Evolutionary conservation across 2,797 vertebrate species (phyloP).

Genomic region (Lerista edwardsae): DNA sequence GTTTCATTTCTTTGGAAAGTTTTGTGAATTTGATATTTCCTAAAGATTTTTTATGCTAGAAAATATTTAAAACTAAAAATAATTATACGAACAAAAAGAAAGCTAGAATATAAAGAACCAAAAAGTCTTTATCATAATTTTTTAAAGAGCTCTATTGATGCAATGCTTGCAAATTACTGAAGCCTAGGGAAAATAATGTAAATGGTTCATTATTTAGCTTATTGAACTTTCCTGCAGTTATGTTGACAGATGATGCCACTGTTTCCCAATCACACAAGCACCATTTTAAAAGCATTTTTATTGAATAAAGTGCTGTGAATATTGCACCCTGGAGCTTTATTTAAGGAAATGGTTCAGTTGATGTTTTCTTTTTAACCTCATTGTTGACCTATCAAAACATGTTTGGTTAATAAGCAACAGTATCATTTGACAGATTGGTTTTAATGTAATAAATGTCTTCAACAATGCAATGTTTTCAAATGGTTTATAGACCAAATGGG

Average conservation of each 20-base stretch:
- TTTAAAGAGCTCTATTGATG: constrained; percentile 83
- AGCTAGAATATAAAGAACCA: constrained; percentile 59
- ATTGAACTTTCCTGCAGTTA: constrained; percentile 80
- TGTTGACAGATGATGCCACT: constrained; percentile 80
- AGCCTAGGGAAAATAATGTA: constrained; percentile 81
- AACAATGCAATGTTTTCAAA: constrained; percentile 28
- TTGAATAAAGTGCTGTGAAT: constrained; percentile 82
- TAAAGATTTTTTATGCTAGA: constrained; percentile 41
- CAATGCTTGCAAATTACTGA: constrained; percentile 77
- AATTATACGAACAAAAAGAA: constrained; percentile 46
- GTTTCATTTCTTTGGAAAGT: constrained; percentile 23
- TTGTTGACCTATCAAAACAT: constrained; percentile 73
- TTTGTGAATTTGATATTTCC: constrained; percentile 35
- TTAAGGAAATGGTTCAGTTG: constrained; percentile 78
- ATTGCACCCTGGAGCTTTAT: constrained; percentile 82
- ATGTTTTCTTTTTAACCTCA: constrained; percentile 78
- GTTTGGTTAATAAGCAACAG: constrained; percentile 74
- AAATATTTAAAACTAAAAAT: constrained; percentile 34
- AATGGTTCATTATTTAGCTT: constrained; percentile 85
- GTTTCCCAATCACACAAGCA: constrained; percentile 80
- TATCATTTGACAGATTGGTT: constrained; percentile 65
- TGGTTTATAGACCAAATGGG: constrained; percentile 38
- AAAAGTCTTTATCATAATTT: constrained; percentile 88
- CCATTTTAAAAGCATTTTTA: constrained; percentile 82
- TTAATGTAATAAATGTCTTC: constrained; percentile 32